These are phyloP conservation scores for Notospermus geniculatus DNA, from an alignment of 1,140 invertebrate genomes.

Conservation along the genomic window DNA sequence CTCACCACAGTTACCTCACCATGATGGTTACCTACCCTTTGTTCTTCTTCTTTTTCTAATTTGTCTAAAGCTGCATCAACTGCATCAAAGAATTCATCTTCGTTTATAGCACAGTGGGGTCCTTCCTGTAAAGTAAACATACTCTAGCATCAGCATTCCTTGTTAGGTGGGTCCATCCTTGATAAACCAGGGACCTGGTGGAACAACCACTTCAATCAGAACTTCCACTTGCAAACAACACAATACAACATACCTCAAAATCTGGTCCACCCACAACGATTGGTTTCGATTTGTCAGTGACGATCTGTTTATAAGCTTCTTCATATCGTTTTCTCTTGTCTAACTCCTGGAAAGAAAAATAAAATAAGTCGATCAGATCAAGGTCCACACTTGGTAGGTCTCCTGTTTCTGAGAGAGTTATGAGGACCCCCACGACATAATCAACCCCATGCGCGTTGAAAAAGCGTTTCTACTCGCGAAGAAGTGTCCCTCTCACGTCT, in stretches of 20 bases:
- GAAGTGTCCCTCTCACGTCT: no score
- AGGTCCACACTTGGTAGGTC: no score
- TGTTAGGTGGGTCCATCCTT: no score
- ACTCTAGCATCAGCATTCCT: no score
- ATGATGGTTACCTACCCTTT: constrained; percentile 31
- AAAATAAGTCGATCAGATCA: not conserved
- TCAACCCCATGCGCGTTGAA: no score
- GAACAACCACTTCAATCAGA: no score
- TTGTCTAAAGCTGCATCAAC: constrained; percentile 95
- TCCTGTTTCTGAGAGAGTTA: no score
- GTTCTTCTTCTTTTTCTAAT: constrained; percentile 62
- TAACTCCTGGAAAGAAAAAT: constrained; percentile 60
- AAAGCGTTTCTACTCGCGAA: no score
- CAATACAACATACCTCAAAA: constrained; percentile 70
- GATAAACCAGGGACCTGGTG: no score
- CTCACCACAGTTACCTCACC: no score
- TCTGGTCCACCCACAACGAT: constrained; percentile 79
- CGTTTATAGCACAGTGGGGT: constrained; percentile 90
- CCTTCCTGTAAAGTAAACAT: constrained; percentile 85
- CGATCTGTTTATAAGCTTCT: constrained; percentile 69
- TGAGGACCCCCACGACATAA: no score
- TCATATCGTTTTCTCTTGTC: constrained; percentile 76
- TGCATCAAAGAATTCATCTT: constrained; percentile 99
- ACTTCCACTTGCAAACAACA: no score
- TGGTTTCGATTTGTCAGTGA: constrained; percentile 59